These are phyloP conservation scores for Pimpla rufipes DNA, from an alignment of 2,888 invertebrate genomes.

Conservation along the genomic window DNA sequence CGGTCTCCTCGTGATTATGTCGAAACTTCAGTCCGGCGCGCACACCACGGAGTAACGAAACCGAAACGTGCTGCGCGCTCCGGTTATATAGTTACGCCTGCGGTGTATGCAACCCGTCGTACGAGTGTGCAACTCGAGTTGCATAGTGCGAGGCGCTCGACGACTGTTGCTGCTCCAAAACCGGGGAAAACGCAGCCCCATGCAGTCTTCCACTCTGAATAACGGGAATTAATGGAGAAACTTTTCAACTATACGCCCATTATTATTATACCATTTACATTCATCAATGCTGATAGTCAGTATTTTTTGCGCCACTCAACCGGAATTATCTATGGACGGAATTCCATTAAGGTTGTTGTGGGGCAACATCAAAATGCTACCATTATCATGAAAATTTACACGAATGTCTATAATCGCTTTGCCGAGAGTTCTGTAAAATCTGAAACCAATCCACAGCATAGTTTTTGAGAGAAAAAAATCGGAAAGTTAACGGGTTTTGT, in stretches of 20 bases:
- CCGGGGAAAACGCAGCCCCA: conserved; percentile 9
- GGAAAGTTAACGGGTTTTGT: too few relatives aligned
- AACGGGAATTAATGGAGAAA: conserved; percentile 65
- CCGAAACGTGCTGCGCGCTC: conserved; percentile 66
- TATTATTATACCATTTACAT: too few relatives aligned
- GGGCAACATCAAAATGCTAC: too few relatives aligned
- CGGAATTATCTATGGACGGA: too few relatives aligned
- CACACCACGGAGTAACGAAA: conserved; percentile 70
- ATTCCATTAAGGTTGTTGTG: too few relatives aligned
- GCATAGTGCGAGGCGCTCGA: conserved; percentile 50
- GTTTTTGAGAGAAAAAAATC: too few relatives aligned
- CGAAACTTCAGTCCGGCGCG: conserved; percentile 53
- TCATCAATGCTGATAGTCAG: conserved; percentile 30
- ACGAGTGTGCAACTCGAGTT: conserved; percentile 49
- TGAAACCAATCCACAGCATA: too few relatives aligned
- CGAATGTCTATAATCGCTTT: too few relatives aligned
- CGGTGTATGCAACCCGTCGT: conserved; percentile 48
- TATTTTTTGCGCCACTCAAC: conserved; percentile 16
- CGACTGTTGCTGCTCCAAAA: background rate
- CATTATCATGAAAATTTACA: too few relatives aligned
- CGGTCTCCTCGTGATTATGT: conserved; percentile 3
- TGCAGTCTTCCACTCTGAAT: conserved; percentile 39
- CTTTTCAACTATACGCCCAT: conserved; percentile 46
- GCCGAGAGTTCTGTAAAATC: too few relatives aligned
- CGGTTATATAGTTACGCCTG: conserved; percentile 70